Base-by-base conservation (phyloP, 2,797 vertebrate genomes). In the Geotrypetes seraphini region DNA sequence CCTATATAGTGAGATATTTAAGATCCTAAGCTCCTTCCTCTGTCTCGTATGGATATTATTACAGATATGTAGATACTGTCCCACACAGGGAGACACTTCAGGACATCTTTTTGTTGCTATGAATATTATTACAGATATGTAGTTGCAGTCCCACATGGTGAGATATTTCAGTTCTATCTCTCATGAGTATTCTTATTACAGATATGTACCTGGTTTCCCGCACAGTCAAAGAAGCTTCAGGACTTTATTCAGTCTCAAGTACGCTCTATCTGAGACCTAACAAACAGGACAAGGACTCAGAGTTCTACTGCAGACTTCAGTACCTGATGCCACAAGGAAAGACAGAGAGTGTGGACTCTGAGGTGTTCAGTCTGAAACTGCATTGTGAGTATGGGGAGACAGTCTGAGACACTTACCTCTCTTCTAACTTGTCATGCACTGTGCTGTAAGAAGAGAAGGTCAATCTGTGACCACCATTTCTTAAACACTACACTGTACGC, bases 381-480 rank as follows among this genome's bases (percentile, higher is more conserved):
- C 84, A 87, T 71, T 95, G 91, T 95, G 63, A 88, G 91, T 75
- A 16, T n/a, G n/a, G 10, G 26, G 18, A 32, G 22, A n/a, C 23
- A 31, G 16, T 7, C 7, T 15, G 10, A 14, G 19, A 8, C 15
- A 27, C 17, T 33, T 12, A 33, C 17, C 10, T 21, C 10, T 10
- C 7, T 25, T 21, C 3, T 15, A 31, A 18, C n/a, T n/a, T n/a
- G n/a, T n/a, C n/a, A n/a, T n/a, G 5, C 6, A 17, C 18, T 17
- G 3, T 3, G 16, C 16, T 16, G 16, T 8, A 8, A 19, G 19
- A 7, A n/a, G n/a, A n/a, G n/a, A n/a, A n/a, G n/a, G 5, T 22
- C n/a, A n/a, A n/a, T n/a, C n/a, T n/a, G n/a, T n/a, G n/a, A n/a
- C n/a, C n/a, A 12, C 17, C 25, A 25, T 24, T 0, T 4, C n/a